Evolutionary conservation across 2,113 vertebrate species (phyloP).

Genomic region (Aphyosemion australe): DNA sequence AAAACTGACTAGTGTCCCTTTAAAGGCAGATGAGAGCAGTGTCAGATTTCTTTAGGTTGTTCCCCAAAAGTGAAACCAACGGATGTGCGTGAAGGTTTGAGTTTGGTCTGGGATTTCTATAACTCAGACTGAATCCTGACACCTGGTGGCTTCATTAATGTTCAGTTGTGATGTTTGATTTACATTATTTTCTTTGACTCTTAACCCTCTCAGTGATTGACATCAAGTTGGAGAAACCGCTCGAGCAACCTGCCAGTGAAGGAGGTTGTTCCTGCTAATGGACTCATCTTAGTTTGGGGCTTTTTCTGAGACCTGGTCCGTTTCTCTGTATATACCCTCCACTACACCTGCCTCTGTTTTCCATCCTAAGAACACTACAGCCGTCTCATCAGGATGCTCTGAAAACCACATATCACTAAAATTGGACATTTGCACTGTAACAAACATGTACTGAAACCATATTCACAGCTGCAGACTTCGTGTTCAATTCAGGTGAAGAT

Average conservation of each 20-base stretch:
- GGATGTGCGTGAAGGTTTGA: too few relatives aligned
- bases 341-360: constrained; percentile 73
- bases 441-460: constrained; percentile 18
- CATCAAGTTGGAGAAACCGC: constrained; percentile 96
- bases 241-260: constrained; percentile 92
- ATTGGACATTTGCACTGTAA: constrained; percentile 52
- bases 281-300: neutral
- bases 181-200: constrained; percentile 81
- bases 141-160: too few relatives aligned
- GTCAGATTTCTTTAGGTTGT: too few relatives aligned
- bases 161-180: too few relatives aligned
- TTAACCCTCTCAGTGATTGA: constrained; percentile 88
- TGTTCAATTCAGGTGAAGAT: constrained; percentile 10
- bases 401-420: constrained; percentile 57
- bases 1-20: too few relatives aligned
- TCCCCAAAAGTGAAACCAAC: too few relatives aligned
- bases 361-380: constrained; percentile 76
- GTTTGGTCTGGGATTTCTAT: too few relatives aligned
- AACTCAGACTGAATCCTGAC: too few relatives aligned
- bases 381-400: constrained; percentile 80
- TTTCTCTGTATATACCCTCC: constrained; percentile 43
- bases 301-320: constrained; percentile 9
- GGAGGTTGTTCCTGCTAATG: constrained; percentile 96
- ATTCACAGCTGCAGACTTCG: constrained; percentile 9
- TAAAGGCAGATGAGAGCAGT: too few relatives aligned